Evolutionary conservation across 2,113 vertebrate genomes (phyloP).

Genomic region (Ailuropoda melanoleuca): DNA sequence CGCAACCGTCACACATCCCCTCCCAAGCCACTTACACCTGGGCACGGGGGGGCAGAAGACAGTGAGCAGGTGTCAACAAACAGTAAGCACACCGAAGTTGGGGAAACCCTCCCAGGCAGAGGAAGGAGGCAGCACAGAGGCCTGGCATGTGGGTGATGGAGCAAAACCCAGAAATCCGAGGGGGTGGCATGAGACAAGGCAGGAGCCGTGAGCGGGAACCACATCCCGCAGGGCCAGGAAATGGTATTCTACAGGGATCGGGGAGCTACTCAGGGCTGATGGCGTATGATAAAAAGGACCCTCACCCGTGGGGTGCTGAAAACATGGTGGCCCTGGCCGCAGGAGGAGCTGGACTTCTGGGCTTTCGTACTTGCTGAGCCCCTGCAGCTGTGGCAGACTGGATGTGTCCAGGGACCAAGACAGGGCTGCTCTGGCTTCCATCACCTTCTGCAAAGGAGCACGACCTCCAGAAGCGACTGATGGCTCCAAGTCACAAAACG

Average conservation of each 20-base stretch:
- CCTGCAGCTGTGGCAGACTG: not conserved
- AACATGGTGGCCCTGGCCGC: not conserved
- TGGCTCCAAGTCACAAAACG: not conserved
- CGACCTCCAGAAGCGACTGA: not conserved
- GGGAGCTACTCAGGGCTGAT: not conserved
- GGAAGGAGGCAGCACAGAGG: not conserved
- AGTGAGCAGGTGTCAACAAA: not conserved
- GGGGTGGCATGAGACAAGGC: not conserved
- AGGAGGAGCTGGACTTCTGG: not conserved
- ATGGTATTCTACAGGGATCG: not conserved
- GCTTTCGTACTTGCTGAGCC: not conserved
- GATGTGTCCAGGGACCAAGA: not conserved
- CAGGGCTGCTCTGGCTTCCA: not conserved
- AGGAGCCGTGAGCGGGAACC: not conserved
- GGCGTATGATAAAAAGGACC: not conserved
- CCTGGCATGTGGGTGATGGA: not conserved
- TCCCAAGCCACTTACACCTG: not conserved
- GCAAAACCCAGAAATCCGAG: not conserved
- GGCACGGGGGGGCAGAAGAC: not conserved
- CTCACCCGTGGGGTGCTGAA: not conserved
- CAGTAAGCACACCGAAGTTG: rapidly evolving
- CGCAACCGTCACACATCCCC: too few species aligned
- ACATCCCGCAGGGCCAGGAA: not conserved
- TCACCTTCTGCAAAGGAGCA: not conserved
- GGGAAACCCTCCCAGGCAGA: not conserved